Evolutionary conservation across 2,113 vertebrate species (phyloP), one percentile per base, ranked within the genome.

Genomic region (Amphiprion ocellaris): DNA sequence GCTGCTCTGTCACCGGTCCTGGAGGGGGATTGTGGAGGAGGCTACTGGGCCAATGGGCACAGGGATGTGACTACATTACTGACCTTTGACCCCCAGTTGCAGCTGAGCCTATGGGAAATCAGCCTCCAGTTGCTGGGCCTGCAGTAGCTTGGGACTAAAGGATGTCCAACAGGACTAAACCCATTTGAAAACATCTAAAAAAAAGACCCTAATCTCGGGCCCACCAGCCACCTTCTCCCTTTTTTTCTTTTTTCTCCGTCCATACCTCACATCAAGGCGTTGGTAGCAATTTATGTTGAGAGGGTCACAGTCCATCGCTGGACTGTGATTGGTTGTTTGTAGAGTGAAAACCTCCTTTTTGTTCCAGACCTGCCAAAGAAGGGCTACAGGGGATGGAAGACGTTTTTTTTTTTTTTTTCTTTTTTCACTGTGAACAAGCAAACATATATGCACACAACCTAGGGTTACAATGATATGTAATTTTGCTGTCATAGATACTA

Each of bases 41-140:
- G 90, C 85, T 92, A 90, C 74, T 89, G 92, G 84, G 81, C 83
- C 69, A 89, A 87, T 28, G 93, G 93, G 19, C 65, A 21, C 55
- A 67, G 70, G 54, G 81, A 86, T 77, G 79, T 73, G 74, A 91
- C 90, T 71, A 78, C 90, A 17, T 69, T 71, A 0, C 47, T 44
- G 6, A 88, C 86, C 47, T 89, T 85, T 69, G 84, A 93, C 73
- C 82, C 84, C 4, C 68, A 87, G 47, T 82, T 94, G 67, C 92
- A 89, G 81, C 73, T 63, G 15, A 59, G 77, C 75, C 83, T 94
- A 60, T 94, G 93, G 93, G 80, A 88, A 70, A 83, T 79, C 73
- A 92, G 89, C 77, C 63, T 83, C n/a, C 84, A 76, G 76, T 50
- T 91, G 64, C 69, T 94, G 50, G 76, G 79, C 44, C 83, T 89